Percentiles rank a stretch among this genome's conserved stretches.
These are phyloP conservation scores for Barypeithes pellucidus DNA, from an alignment of 2,888 invertebrate genomes.

Conservation along the genomic window DNA sequence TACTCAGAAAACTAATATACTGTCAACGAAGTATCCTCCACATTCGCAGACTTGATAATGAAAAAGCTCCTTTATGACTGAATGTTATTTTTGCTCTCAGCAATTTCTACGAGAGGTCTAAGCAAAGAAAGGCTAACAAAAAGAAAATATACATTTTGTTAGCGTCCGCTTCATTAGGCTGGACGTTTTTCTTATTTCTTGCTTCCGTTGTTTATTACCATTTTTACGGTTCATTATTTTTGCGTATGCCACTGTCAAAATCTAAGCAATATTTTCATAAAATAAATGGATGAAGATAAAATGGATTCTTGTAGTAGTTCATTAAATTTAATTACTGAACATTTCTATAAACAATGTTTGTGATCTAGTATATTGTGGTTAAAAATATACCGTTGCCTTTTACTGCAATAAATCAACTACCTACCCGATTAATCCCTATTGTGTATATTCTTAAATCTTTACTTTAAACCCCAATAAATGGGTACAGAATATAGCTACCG, in stretches of 20 bases:
- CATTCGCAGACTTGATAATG: conserved; percentile 29
- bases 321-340: no score
- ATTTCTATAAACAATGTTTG: no score
- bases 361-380: no score
- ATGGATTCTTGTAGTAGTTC: no score
- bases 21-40: conserved; percentile 5
- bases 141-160: conserved; percentile 18
- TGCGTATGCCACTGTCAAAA: neutral
- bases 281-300: neutral
- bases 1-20: conserved; percentile 29
- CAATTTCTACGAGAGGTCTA: neutral
- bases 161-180: conserved; percentile 10
- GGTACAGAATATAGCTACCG: no score
- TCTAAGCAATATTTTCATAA: no score
- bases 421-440: no score
- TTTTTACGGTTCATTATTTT: neutral
- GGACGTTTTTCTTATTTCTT: neutral
- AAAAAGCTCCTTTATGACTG: conserved; percentile 24
- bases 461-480: no score
- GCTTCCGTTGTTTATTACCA: neutral
- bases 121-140: neutral
- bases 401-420: no score
- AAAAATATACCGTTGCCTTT: no score
- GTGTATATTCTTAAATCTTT: no score
- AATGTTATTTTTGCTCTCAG: conserved; percentile 15